Evolutionary conservation across 2,797 vertebrate genomes (phyloP).

Genomic region (Lophius americanus): DNA sequence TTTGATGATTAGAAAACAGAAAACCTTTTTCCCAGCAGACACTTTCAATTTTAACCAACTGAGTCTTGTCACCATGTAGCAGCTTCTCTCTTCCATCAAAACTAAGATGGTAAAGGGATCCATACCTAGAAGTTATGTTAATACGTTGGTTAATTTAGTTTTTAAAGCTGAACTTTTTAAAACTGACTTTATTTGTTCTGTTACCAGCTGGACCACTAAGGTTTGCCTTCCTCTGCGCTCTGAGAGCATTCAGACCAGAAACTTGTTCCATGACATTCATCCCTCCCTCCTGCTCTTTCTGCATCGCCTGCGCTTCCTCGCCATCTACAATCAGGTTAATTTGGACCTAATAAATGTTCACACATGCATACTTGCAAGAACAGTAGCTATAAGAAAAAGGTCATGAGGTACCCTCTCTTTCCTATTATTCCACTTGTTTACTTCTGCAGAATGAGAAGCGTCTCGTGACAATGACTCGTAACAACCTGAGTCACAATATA

Average conservation of each 20-base stretch:
- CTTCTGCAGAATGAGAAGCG: slow-evolving; percentile 73
- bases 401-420: not conserved
- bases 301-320: slow-evolving; percentile 83
- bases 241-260: slow-evolving; percentile 82
- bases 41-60: too few species aligned
- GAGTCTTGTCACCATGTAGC: too few species aligned
- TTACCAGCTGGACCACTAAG: slow-evolving; percentile 84
- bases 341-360: not conserved
- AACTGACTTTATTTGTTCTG: not conserved
- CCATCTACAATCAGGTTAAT: slow-evolving; percentile 80
- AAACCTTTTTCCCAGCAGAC: too few species aligned
- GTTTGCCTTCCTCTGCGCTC: slow-evolving; percentile 83
- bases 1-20: slow-evolving; percentile 26
- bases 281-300: slow-evolving; percentile 86
- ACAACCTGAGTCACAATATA: slow-evolving; percentile 79
- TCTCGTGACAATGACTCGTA: slow-evolving; percentile 78
- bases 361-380: not conserved
- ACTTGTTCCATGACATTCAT: slow-evolving; percentile 85
- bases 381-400: not conserved
- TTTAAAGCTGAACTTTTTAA: too few species aligned
- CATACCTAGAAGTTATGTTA: too few species aligned
- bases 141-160: too few species aligned
- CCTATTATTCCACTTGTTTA: not conserved
- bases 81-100: too few species aligned
- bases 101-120: too few species aligned